These are phyloP conservation scores for Pogonocherus hispidulus DNA, from an alignment of 2,888 invertebrate species.

Conservation along the genomic window DNA sequence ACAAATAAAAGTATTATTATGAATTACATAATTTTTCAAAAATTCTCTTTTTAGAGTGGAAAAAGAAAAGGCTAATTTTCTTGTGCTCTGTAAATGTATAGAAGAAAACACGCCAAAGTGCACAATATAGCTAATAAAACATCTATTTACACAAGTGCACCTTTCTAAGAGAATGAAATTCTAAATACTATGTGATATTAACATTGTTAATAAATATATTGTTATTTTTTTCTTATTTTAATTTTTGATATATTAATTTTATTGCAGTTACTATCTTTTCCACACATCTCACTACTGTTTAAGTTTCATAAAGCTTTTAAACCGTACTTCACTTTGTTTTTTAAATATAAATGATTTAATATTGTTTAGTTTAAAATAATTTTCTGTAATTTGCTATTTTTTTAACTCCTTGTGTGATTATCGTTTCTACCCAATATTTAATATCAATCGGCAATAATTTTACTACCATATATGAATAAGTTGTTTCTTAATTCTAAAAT, in stretches of 20 bases:
- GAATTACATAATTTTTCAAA: background rate
- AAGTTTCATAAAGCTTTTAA: too few relatives aligned
- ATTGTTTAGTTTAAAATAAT: too few relatives aligned
- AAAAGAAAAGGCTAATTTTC: slow-evolving; percentile 27
- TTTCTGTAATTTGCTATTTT: background rate
- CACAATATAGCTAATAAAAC: slow-evolving; percentile 32
- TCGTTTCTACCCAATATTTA: background rate
- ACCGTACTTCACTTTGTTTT: too few relatives aligned
- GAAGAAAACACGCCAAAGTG: slow-evolving; percentile 35
- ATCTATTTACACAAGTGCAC: slow-evolving; percentile 65
- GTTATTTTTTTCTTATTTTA: slow-evolving; percentile 13
- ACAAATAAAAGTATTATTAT: background rate
- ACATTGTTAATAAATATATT: slow-evolving; percentile 29
- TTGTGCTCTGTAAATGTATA: slow-evolving; percentile 11
- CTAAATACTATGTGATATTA: slow-evolving; percentile 67
- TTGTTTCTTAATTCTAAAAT: background rate
- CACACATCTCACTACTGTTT: too few relatives aligned
- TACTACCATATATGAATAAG: too few relatives aligned
- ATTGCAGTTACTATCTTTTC: too few relatives aligned
- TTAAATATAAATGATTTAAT: background rate
- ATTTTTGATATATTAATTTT: too few relatives aligned
- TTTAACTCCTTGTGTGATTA: background rate
- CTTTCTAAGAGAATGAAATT: slow-evolving; percentile 64
- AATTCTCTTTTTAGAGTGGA: background rate
- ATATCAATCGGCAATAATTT: background rate